Evolutionary conservation across 2,113 vertebrate species (phyloP).

Genomic region (Neotragus pygmaeus): DNA sequence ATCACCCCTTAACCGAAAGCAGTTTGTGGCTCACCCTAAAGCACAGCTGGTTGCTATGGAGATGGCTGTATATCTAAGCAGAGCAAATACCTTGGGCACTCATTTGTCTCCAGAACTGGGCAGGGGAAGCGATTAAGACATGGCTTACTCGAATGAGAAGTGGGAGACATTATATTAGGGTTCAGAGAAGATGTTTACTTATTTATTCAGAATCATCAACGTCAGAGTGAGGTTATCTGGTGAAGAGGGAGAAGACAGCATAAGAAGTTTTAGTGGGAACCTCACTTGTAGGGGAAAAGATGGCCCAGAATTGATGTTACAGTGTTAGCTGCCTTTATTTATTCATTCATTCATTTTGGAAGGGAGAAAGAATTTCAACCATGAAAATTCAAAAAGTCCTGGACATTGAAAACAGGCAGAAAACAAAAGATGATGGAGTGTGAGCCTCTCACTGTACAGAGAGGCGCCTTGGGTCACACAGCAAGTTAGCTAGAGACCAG

Average conservation of each 20-base stretch:
- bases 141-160: background rate
- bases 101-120: conserved; percentile 23
- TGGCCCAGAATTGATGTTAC: background rate
- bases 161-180: background rate
- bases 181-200: background rate
- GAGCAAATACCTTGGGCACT: conserved; percentile 13
- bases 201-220: background rate
- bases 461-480: background rate
- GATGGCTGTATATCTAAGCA: conserved; percentile 6
- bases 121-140: background rate
- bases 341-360: background rate
- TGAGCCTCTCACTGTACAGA: background rate
- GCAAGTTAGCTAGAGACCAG: background rate
- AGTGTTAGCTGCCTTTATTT: background rate
- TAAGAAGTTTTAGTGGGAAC: background rate
- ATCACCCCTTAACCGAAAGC: background rate
- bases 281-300: background rate
- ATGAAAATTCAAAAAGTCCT: background rate
- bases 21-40: background rate
- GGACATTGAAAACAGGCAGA: background rate
- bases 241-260: background rate
- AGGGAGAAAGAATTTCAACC: background rate
- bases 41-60: conserved; percentile 60
- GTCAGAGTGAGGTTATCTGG: background rate
- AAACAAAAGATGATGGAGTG: background rate